These are phyloP conservation scores for Distichodus sexfasciatus DNA, from an alignment of 2,797 vertebrate species.

Conservation along the genomic window DNA sequence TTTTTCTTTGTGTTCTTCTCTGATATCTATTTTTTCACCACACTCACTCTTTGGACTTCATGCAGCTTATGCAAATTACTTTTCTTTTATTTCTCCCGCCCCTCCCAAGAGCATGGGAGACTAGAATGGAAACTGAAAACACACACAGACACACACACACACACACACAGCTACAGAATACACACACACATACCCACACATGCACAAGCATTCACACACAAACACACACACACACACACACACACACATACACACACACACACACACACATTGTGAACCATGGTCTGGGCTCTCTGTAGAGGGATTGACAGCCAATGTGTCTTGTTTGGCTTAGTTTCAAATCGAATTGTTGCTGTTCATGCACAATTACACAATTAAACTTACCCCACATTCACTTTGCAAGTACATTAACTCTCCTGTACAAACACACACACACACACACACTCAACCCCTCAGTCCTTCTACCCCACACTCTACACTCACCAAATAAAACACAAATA, in stretches of 20 bases:
- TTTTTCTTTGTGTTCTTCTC: constrained; percentile 73
- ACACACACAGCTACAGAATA: too few species aligned
- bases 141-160: constrained; percentile 33
- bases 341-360: background rate
- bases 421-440: background rate
- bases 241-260: constrained; percentile 18
- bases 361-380: background rate
- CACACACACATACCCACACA: constrained; percentile 16
- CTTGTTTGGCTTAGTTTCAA: background rate
- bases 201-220: constrained; percentile 24
- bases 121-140: constrained; percentile 29
- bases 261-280: background rate
- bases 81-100: constrained; percentile 74
- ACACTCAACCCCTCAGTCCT: too few species aligned
- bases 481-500: too few species aligned
- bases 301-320: background rate
- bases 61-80: constrained; percentile 87
- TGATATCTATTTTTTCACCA: constrained; percentile 75
- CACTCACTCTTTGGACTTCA: constrained; percentile 74
- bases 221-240: constrained; percentile 34
- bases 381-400: background rate
- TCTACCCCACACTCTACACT: too few species aligned
- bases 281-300: background rate
- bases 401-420: background rate
- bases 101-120: constrained; percentile 55